Evolutionary conservation across 2,797 vertebrate species (phyloP).

Genomic region (Limnodromus scolopaceus): DNA sequence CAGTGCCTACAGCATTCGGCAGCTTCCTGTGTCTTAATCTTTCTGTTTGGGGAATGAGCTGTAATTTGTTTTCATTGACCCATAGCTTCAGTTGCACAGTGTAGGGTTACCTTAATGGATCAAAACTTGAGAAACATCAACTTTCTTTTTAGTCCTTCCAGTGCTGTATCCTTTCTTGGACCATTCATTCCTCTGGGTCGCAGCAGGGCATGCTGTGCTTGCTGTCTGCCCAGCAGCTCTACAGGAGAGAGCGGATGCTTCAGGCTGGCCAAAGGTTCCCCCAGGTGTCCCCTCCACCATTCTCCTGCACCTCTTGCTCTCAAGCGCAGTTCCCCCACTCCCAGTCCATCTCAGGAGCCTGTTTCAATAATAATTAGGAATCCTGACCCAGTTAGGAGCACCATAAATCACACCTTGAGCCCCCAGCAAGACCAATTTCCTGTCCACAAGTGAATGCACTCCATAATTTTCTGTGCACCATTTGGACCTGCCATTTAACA

Average conservation of each 20-base stretch:
- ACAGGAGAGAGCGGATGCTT: not conserved
- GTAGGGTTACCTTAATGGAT: constrained; percentile 60
- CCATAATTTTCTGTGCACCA: not conserved
- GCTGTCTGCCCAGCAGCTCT: not conserved
- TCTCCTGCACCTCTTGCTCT: not conserved
- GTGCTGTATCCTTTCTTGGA: not conserved
- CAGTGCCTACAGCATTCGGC: not conserved
- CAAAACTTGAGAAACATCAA: not conserved
- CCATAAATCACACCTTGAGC: constrained; percentile 46
- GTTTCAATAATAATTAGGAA: not conserved
- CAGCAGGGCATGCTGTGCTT: not conserved
- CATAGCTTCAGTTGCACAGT: constrained; percentile 46
- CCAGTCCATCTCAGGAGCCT: not conserved
- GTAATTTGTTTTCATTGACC: constrained; percentile 74
- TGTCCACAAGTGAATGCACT: not conserved
- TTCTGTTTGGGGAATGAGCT: constrained; percentile 37
- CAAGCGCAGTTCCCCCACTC: not conserved
- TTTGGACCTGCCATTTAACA: not conserved
- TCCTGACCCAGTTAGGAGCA: not conserved
- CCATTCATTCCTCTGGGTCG: not conserved
- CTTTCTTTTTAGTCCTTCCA: not conserved
- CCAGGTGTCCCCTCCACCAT: not conserved
- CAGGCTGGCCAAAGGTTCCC: not conserved
- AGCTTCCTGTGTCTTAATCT: constrained; percentile 67
- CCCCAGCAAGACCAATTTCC: constrained; percentile 52